Conservation (phyloP, 2,113 vertebrate genomes). For the Corynorhinus townsendii region DNA sequence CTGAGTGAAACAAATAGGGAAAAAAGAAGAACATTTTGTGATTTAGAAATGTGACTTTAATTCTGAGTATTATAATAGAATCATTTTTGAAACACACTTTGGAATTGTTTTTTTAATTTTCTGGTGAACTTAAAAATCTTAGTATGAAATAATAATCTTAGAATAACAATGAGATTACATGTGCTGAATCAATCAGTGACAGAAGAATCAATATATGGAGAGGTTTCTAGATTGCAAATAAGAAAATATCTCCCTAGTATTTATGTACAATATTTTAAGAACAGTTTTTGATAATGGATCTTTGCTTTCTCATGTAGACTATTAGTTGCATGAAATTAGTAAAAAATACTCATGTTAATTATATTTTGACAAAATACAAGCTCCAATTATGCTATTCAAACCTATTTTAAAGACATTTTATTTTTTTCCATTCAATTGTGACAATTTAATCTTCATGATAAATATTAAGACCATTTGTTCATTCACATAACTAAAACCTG, state of each 20-base stretch:
- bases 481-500: not conserved
- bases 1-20: constrained; percentile 55
- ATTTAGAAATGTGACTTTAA: constrained; percentile 38
- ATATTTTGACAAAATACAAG: constrained; percentile 22
- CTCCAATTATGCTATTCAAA: not conserved
- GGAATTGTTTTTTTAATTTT: not conserved
- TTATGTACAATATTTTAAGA: not conserved
- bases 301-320: not conserved
- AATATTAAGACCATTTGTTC: not conserved
- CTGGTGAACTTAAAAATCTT: not conserved
- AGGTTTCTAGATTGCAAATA: constrained; percentile 20
- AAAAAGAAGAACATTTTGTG: constrained; percentile 51
- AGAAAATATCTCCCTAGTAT: not conserved
- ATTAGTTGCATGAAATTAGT: not conserved
- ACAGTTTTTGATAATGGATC: not conserved
- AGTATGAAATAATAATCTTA: not conserved
- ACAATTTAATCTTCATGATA: not conserved
- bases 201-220: not conserved
- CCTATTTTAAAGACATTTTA: not conserved
- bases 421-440: not conserved
- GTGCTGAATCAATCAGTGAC: not conserved
- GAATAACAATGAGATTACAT: not conserved
- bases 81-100: constrained; percentile 13
- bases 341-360: not conserved
- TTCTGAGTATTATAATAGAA: constrained; percentile 54